Percentiles rank a stretch among this genome's conserved stretches.
Evolutionary conservation across 2,888 invertebrate genomes (phyloP).

Genomic region (Dynastes grantii): DNA sequence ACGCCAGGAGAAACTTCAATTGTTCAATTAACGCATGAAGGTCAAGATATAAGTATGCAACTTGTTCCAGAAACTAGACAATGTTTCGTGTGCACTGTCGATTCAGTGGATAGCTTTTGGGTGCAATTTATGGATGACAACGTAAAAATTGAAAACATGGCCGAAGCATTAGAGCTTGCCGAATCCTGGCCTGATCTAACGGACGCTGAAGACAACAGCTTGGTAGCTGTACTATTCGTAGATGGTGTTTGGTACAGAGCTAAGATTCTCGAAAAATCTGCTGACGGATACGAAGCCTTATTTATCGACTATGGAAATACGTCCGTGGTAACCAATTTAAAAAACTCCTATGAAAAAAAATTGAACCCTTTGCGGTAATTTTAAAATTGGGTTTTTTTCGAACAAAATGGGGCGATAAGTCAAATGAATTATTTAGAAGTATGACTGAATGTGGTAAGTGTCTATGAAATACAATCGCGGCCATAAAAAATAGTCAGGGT

Average conservation of each 20-base stretch:
- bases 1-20: constrained; percentile 78
- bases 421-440: constrained; percentile 65
- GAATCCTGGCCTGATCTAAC: constrained; percentile 62
- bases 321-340: constrained; percentile 73
- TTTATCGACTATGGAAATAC: constrained; percentile 79
- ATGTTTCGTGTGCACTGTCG: constrained; percentile 78
- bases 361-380: constrained; percentile 74
- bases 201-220: constrained; percentile 71
- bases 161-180: constrained; percentile 75
- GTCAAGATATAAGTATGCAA: constrained; percentile 77
- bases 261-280: constrained; percentile 72
- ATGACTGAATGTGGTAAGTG: constrained; percentile 66
- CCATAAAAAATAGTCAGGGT: too few species aligned
- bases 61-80: constrained; percentile 67
- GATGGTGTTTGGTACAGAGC: constrained; percentile 77
- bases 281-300: constrained; percentile 72
- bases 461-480: background rate
- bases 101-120: constrained; percentile 81
- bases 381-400: constrained; percentile 70
- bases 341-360: constrained; percentile 71
- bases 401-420: constrained; percentile 68
- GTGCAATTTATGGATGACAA: constrained; percentile 75
- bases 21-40: constrained; percentile 77
- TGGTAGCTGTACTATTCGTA: constrained; percentile 72
- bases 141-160: constrained; percentile 74